Base-by-base conservation (phyloP, 2,113 vertebrate species). In the Mixornis gularis region DNA sequence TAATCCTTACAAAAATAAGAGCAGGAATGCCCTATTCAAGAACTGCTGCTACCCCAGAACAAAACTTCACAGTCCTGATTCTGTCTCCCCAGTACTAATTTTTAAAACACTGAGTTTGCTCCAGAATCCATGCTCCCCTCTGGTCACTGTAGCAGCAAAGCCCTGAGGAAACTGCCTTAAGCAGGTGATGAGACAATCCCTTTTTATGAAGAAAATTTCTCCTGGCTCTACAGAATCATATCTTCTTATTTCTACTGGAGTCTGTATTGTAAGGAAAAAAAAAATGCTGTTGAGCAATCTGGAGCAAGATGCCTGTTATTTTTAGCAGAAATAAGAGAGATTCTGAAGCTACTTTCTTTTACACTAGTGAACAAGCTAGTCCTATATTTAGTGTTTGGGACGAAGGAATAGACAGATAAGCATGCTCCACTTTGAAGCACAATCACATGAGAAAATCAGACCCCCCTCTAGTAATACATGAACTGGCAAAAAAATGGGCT, bases 241-340 rank as follows among this genome's bases (percentile, higher is more conserved):
- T 73, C 32, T 48, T 82, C 30, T 64, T 73, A 38, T 88, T 94
- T 89, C 69, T 84, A 38, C 20, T 43, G 52, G 46, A 29, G 16
- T 83, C 34, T 93, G 36, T 72, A 53, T 10, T 36, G 21, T n/a
- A 53, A 56, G 44, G 2, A 3, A 17, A 59, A 38, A 38, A 34
- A 58, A 36, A 82, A 38, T 18, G 1, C 14, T 66, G 55, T 90
- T 77, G 60, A 92, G 60, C 55, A 92, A 86, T 93, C 76, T 83
- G 82, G 64, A 94, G 32, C n/a, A 87, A 79, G 52, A 60, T 5
- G 12, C 8, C 66, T 86, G 49, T 53, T 95, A 92, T 86, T 94
- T 92, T 86, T 85, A 95, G 77, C 65, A 86, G 41, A 92, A 95
- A 64, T 81, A 74, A 77, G 43, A 86, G 38, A 65, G 19, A 55